Base-by-base conservation (phyloP, 2,888 invertebrate genomes). In the Eumacrocentrus americanus region DNA sequence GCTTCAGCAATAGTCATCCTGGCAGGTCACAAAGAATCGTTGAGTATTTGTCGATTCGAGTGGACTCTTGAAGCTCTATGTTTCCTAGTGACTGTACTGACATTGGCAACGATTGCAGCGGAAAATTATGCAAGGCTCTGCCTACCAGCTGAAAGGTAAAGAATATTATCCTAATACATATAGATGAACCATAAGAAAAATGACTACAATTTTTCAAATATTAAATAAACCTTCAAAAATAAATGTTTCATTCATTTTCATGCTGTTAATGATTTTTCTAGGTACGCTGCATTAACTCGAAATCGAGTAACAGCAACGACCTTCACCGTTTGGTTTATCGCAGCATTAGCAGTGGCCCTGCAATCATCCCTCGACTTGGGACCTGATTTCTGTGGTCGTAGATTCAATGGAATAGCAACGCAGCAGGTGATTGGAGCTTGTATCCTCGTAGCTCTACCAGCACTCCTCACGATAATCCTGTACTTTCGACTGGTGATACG, bases 101-200 rank as follows among this genome's bases (percentile, higher is more conserved):
- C 84, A 18, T 83, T 88, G 57, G 81, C 85, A 50, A 88, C 87
- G 52, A 86, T 87, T n/a, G 86, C 89, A 0, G 79, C 83, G 0
- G 91, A 91, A 74, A 88, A 87, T 70, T 90, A 88, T 77, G 84
- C 85, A 53, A 84, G 89, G 11, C 79, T 89, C 3, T 88, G 88
- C 75, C 82, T 86, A 53, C 81, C 84, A 0, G 78, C 82, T 0
- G 81, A 82, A 62, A 84, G 85, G 80, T 80, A 72, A 64, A 68
- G n/a, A n/a, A n/a, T n/a, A n/a, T n/a, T n/a, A n/a, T n/a, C n/a
- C n/a, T n/a, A n/a, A n/a, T n/a, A n/a, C n/a, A n/a, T n/a, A n/a
- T n/a, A n/a, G n/a, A n/a, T n/a, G n/a, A n/a, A n/a, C n/a, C n/a
- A n/a, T n/a, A n/a, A n/a, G n/a, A 7, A 22, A 14, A 6, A 35